Evolutionary conservation across 2,888 invertebrate species (phyloP).

Genomic region (Rhagonycha lutea): DNA sequence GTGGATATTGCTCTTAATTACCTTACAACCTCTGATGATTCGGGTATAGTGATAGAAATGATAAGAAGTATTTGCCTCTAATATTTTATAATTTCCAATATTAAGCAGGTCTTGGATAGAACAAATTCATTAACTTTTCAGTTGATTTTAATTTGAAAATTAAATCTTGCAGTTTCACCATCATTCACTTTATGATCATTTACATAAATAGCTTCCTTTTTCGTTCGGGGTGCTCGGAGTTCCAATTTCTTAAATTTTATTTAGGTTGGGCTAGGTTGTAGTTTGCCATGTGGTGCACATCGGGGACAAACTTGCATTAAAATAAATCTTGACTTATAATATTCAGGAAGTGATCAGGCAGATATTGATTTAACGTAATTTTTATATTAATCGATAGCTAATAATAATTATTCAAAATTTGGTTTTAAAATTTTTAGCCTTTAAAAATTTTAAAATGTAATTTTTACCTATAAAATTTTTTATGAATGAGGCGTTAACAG

Average conservation of each 20-base stretch:
- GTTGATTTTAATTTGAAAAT: background rate
- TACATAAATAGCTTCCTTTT: background rate
- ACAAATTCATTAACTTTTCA: background rate
- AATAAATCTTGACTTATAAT: background rate
- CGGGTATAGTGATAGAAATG: no score
- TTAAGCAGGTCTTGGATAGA: no score
- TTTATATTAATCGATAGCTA: background rate
- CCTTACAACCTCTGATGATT: no score
- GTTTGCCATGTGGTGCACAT: slow-evolving; percentile 34
- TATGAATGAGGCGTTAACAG: slow-evolving; percentile 6
- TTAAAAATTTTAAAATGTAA: slow-evolving; percentile 7
- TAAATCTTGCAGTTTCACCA: background rate
- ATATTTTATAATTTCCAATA: no score
- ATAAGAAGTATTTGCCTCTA: no score
- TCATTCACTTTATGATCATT: background rate
- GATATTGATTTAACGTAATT: background rate
- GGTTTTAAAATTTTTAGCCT: background rate
- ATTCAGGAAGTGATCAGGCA: background rate
- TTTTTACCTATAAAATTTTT: slow-evolving; percentile 1
- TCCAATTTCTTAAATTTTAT: background rate
- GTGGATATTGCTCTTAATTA: no score
- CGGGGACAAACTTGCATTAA: slow-evolving; percentile 15
- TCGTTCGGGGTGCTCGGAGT: background rate
- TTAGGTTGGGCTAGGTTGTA: slow-evolving; percentile 35
- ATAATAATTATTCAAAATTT: slow-evolving; percentile 3